Evolutionary conservation across 2,888 invertebrate genomes (phyloP), one percentile per base, ranked within the genome.

Genomic region (Meghimatium bilineatum): DNA sequence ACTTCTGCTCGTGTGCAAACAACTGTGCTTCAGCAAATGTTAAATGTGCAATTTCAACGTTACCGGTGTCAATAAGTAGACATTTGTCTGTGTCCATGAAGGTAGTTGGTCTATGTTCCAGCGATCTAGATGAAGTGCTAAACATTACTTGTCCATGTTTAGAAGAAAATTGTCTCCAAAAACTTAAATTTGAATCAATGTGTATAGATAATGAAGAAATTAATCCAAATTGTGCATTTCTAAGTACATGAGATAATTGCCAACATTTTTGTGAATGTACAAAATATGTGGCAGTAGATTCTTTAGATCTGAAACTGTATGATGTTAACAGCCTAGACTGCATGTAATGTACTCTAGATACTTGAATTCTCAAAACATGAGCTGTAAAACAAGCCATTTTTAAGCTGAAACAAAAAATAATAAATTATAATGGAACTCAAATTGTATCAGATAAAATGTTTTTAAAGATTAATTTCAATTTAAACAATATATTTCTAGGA

Each of bases 1-100:
- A 69, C 32, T 75, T 78, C 49, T 79, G 10, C 36, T 38, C 63
- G 6, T 56, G 1, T 29, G 83, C 83, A 14, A 78, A 14, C 14
- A 71, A 38, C 56, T 63, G 56, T 29, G 72, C 78, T 49, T 78
- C 78, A 26, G 34, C 69, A 60, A 83, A 71, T 8, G 78, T 83
- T 52, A 63, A n/a, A 14, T 72, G 52, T 60, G 52, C 44, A 44
- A 79, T 49, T 0, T 71, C 34, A 52, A n/a, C 49, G 17, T 63
- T 72, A 49, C 6, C n/a, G 44, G 56, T 34, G 71, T 79, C 83
- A 72, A 83, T 78, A 10, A 83, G 36, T 10, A 72, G 10, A 72
- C 83, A 83, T 32, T 34, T 66, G 56, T 74, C 69, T 14, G 52
- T 69, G 71, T 52, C 49, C 29, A 67, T 67, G 20, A 82, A 75